These are phyloP conservation scores for Hyperoodon ampullatus DNA, from an alignment of 2,113 vertebrate species.

Conservation along the genomic window DNA sequence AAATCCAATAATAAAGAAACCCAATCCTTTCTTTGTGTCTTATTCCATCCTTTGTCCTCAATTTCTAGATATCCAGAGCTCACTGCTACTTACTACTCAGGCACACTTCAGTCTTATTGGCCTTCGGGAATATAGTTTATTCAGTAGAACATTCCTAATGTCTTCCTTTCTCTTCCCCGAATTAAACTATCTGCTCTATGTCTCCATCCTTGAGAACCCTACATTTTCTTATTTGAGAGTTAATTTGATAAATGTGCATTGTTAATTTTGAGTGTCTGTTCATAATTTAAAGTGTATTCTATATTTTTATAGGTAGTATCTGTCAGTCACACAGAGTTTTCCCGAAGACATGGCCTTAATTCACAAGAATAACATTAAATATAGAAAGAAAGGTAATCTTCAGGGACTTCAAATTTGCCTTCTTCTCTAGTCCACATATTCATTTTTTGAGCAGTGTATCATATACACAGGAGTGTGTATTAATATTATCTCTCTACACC, in stretches of 20 bases:
- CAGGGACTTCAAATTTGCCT: not conserved
- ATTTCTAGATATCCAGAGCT: not conserved
- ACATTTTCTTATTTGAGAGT: not conserved
- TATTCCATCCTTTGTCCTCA: not conserved
- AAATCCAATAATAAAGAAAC: not conserved
- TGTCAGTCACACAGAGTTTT: not conserved
- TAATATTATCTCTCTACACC: not conserved
- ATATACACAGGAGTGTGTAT: not conserved
- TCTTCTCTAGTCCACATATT: not conserved
- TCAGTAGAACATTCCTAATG: not conserved
- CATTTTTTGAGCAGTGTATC: not conserved
- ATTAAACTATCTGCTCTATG: not conserved
- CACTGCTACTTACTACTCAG: not conserved
- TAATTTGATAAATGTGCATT: slow-evolving; percentile 8
- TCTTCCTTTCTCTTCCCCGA: not conserved
- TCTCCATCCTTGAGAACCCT: not conserved
- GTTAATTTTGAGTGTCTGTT: not conserved
- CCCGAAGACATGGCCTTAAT: not conserved
- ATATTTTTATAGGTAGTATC: not conserved
- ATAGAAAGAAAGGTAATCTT: not conserved
- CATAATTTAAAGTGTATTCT: not conserved
- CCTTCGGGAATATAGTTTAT: not conserved
- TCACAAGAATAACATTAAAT: not conserved
- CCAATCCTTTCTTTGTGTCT: not conserved
- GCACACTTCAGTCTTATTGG: not conserved